Evolutionary conservation across 2,113 vertebrate genomes (phyloP).

Genomic region (Machaerirhynchus nigripectus): DNA sequence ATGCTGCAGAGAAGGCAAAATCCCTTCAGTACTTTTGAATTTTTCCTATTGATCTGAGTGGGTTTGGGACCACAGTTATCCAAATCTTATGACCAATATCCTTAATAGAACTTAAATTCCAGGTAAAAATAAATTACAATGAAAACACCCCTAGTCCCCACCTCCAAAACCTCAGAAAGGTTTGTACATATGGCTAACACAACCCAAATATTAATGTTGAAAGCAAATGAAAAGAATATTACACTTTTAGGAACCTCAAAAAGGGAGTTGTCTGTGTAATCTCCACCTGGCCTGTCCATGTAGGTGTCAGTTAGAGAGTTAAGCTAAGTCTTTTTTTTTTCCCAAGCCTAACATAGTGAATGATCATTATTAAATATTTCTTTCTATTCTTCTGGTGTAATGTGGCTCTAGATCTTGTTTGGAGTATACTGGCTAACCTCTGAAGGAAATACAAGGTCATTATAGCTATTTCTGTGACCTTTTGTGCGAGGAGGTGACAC

Average conservation of each 20-base stretch:
- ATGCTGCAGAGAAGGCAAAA: not conserved
- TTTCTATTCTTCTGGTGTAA: not conserved
- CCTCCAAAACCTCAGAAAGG: not conserved
- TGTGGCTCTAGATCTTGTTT: not conserved
- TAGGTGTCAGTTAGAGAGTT: not conserved
- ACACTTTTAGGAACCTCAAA: not conserved
- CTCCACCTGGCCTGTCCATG: not conserved
- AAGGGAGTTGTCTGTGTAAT: not conserved
- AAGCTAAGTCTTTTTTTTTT: not conserved
- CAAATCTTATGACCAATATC: not conserved
- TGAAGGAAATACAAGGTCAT: not conserved
- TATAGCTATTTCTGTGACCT: not conserved
- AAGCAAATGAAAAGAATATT: not conserved
- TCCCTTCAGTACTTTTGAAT: not conserved
- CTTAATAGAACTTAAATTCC: not conserved
- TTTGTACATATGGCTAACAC: not conserved
- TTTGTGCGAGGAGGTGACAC: not conserved
- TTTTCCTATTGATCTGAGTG: not conserved
- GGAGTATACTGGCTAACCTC: not conserved
- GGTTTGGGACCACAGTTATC: not conserved
- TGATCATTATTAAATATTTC: not conserved
- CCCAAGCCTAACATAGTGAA: not conserved
- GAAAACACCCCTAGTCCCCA: rapidly evolving
- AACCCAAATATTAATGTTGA: not conserved
- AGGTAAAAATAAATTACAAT: not conserved